Evolutionary conservation across 2,797 vertebrate species (phyloP).

Genomic region (Dermochelys coriacea): DNA sequence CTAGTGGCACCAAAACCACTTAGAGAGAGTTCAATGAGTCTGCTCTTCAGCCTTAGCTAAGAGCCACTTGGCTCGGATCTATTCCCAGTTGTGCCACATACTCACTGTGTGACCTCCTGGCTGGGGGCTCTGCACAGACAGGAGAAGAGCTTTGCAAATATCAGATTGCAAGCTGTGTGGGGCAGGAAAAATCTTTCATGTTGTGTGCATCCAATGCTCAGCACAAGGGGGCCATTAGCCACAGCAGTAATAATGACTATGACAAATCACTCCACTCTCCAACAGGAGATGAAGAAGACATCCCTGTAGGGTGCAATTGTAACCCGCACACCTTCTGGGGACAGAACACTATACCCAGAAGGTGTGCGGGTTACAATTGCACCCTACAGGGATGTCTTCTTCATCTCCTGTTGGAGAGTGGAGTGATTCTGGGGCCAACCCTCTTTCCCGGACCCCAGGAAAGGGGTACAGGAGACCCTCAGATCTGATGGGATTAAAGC

Average conservation of each 20-base stretch:
- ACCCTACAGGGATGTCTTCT: not conserved
- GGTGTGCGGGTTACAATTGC: not conserved
- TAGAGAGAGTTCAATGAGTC: no score
- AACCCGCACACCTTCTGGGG: no score
- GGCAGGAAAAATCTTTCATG: not conserved
- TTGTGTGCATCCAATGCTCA: accelerated
- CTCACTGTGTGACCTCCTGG: not conserved
- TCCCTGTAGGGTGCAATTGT: no score
- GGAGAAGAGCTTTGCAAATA: not conserved
- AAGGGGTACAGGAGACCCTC: not conserved
- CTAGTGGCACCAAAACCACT: no score
- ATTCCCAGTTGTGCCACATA: no score
- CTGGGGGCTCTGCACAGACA: not conserved
- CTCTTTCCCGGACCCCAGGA: not conserved
- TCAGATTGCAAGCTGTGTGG: not conserved
- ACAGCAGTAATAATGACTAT: not conserved
- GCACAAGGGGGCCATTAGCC: not conserved
- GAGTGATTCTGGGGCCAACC: not conserved
- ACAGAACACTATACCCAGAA: no score
- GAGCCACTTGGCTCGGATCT: not conserved
- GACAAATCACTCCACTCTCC: no score
- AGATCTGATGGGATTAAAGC: not conserved
- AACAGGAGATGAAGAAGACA: no score
- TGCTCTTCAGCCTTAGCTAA: no score
- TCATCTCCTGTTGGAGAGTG: not conserved